Evolutionary conservation across 1,140 invertebrate species (phyloP).

Genomic region (Tetragonula clypearis): DNA sequence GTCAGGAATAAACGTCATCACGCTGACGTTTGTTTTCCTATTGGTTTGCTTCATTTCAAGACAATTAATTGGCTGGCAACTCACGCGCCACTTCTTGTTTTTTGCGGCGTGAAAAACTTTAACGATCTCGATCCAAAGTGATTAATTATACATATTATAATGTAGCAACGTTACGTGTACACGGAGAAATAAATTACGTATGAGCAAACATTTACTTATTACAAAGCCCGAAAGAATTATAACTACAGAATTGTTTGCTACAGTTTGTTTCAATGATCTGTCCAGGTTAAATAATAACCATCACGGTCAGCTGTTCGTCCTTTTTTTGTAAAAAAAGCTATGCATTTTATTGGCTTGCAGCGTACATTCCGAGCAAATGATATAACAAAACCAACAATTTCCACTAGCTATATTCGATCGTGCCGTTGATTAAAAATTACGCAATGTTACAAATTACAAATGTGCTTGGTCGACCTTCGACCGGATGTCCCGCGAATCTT

Average conservation of each 20-base stretch:
- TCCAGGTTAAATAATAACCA: too few species aligned
- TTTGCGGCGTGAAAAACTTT: not conserved
- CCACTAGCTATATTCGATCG: slow-evolving; percentile 56
- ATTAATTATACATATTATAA: too few species aligned
- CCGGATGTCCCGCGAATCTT: not conserved
- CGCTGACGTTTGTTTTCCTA: slow-evolving; percentile 14
- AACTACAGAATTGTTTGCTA: too few species aligned
- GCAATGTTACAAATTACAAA: slow-evolving; percentile 46
- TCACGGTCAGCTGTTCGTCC: too few species aligned
- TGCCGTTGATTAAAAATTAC: slow-evolving; percentile 47
- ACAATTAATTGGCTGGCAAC: accelerated
- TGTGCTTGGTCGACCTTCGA: slow-evolving; percentile 38
- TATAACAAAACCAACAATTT: slow-evolving; percentile 62
- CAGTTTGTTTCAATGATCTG: too few species aligned
- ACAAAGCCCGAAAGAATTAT: too few species aligned
- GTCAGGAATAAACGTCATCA: not conserved
- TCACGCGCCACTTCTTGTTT: too few species aligned
- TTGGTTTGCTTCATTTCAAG: not conserved
- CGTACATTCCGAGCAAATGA: slow-evolving; percentile 62
- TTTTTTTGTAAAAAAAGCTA: slow-evolving; percentile 61
- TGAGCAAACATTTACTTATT: too few species aligned
- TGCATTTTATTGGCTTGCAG: slow-evolving; percentile 69
- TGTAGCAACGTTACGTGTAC: too few species aligned
- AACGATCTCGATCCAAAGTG: too few species aligned
- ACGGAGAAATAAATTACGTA: too few species aligned